phyloP scores from a whole-genome alignment of 2,888 invertebrate genomes.

The Yponomeuta evonymella region DNA sequence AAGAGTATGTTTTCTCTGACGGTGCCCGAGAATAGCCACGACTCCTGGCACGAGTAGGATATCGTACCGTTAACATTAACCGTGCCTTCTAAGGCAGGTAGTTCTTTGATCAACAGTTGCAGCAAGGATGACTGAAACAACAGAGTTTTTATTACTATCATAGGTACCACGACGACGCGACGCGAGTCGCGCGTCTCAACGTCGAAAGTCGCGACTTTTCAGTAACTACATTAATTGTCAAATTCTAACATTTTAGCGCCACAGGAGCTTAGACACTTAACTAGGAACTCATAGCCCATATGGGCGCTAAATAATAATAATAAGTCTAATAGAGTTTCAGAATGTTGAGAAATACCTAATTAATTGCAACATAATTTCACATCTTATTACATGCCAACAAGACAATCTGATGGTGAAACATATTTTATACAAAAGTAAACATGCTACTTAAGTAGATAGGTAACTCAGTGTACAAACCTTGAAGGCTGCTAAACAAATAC shows the following conservation, averaged over 20 bases:
- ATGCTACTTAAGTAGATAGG: conserved; percentile 15
- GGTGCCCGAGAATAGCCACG: conserved; percentile 87
- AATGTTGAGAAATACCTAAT: neutral
- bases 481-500: neutral
- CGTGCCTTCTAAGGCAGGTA: conserved; percentile 76
- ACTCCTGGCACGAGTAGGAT: conserved; percentile 88
- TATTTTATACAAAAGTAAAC: too few species aligned
- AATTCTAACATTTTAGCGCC: too few species aligned
- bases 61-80: conserved; percentile 78
- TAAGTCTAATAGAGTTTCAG: neutral
- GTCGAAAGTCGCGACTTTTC: too few species aligned
- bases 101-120: conserved; percentile 82
- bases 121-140: conserved; percentile 75
- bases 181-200: too few species aligned
- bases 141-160: neutral
- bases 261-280: too few species aligned
- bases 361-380: neutral
- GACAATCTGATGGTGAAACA: neutral
- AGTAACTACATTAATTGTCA: too few species aligned
- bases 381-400: neutral
- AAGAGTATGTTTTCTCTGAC: conserved; percentile 90
- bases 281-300: too few species aligned
- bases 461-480: neutral
- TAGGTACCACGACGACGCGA: too few species aligned
- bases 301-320: too few species aligned